Evolutionary conservation across 2,113 vertebrate genomes (phyloP).

Genomic region (Cololabis saira): DNA sequence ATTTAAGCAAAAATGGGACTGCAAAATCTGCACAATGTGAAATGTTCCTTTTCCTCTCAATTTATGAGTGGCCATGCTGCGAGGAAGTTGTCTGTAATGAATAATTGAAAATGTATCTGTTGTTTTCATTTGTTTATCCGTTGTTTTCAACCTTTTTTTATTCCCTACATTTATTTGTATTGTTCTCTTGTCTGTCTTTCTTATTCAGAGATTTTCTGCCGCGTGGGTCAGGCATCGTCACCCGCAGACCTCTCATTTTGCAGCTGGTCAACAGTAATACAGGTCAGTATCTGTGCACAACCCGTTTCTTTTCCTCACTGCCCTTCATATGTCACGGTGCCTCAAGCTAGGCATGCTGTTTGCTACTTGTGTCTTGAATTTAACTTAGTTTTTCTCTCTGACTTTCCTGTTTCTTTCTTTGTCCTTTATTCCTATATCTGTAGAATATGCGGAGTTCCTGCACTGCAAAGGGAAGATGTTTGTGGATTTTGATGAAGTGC

Average conservation of each 20-base stretch:
- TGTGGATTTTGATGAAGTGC: slow-evolving; percentile 96
- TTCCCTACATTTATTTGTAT: not conserved
- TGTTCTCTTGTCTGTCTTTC: slow-evolving; percentile 17
- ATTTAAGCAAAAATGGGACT: too few relatives aligned
- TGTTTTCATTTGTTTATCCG: not conserved
- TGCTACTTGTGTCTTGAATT: slow-evolving; percentile 43
- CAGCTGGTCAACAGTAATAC: slow-evolving; percentile 97
- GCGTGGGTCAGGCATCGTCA: slow-evolving; percentile 95
- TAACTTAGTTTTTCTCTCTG: slow-evolving; percentile 19
- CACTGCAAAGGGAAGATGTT: slow-evolving; percentile 98
- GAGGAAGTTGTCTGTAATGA: slow-evolving; percentile 14
- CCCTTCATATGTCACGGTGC: slow-evolving; percentile 26
- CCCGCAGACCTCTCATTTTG: slow-evolving; percentile 93
- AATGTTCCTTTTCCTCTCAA: slow-evolving; percentile 35
- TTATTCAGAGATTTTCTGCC: slow-evolving; percentile 93
- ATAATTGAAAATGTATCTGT: not conserved
- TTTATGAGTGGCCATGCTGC: slow-evolving; percentile 27
- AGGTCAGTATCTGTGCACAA: slow-evolving; percentile 77
- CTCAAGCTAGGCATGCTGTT: slow-evolving; percentile 38
- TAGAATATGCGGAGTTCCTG: slow-evolving; percentile 96
- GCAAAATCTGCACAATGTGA: slow-evolving; percentile 27
- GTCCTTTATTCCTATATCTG: slow-evolving; percentile 1
- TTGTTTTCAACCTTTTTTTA: too few relatives aligned
- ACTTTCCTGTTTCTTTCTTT: not conserved
- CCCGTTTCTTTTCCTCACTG: slow-evolving; percentile 35